A percentile compares a stretch with the other conserved stretches of the same genome.
Evolutionary conservation across 92 coral and sea anemone genomes (phyloP).

Genomic region (Bergia puertoricense): DNA sequence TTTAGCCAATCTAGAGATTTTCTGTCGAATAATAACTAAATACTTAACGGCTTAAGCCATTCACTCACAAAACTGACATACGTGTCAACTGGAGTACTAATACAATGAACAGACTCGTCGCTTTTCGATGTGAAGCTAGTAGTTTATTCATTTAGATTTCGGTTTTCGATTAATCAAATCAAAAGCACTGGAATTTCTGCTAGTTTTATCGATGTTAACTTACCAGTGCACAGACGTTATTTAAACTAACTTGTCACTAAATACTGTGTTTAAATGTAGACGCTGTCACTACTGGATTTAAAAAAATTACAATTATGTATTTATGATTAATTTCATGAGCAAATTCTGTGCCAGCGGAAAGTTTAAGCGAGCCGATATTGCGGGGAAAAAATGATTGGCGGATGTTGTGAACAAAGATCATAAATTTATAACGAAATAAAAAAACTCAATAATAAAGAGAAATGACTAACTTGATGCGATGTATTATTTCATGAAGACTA

Average conservation of each 20-base stretch:
- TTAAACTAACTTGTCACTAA: too few species aligned
- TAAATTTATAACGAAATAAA: too few species aligned
- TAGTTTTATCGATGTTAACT: too few species aligned
- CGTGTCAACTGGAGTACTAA: not conserved
- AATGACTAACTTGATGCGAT: not conserved
- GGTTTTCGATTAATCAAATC: not conserved
- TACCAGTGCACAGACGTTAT: not conserved
- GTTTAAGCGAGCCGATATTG: too few species aligned
- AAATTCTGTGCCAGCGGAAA: too few species aligned
- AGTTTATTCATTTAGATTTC: too few species aligned
- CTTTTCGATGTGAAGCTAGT: not conserved
- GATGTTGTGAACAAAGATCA: not conserved
- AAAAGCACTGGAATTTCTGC: not conserved
- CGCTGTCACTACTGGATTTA: not conserved
- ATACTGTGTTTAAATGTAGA: too few species aligned
- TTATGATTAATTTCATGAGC: too few species aligned
- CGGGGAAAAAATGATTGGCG: too few species aligned
- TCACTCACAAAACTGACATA: not conserved
- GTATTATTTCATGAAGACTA: too few species aligned
- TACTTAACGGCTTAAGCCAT: not conserved
- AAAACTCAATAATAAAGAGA: not conserved
- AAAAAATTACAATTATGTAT: too few species aligned
- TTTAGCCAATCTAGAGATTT: not conserved
- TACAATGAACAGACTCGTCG: not conserved
- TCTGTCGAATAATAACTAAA: not conserved